These are phyloP conservation scores for Cataglyphis livida DNA, from an alignment of 2,888 invertebrate species.

Conservation along the genomic window DNA sequence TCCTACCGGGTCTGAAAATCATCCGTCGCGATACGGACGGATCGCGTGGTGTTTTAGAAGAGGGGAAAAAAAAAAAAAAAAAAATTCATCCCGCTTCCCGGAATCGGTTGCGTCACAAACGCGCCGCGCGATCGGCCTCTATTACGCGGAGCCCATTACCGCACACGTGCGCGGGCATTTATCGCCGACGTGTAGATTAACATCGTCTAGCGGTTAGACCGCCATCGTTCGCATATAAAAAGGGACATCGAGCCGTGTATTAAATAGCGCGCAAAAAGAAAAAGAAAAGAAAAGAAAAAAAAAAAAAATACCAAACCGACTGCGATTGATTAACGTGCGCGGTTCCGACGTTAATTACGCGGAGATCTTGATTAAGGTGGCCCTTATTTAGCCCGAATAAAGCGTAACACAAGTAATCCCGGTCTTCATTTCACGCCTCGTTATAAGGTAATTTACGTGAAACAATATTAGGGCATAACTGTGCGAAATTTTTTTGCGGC, in stretches of 20 bases:
- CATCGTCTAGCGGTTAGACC: constrained; percentile 22
- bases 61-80: too few species aligned
- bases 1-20: background rate
- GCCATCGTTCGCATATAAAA: constrained; percentile 5
- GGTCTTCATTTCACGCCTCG: constrained; percentile 29
- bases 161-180: constrained; percentile 56
- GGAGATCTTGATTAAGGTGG: constrained; percentile 14
- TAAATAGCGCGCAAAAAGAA: constrained; percentile 16
- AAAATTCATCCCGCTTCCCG: constrained; percentile 50
- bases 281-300: too few species aligned
- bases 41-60: background rate
- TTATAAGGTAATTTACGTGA: constrained; percentile 10
- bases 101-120: constrained; percentile 62
- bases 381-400: constrained; percentile 22
- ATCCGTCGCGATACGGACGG: background rate
- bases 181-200: constrained; percentile 25
- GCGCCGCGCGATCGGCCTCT: constrained; percentile 37
- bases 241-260: constrained; percentile 25
- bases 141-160: constrained; percentile 43
- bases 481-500: background rate
- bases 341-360: constrained; percentile 32
- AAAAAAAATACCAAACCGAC: background rate
- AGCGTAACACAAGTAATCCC: background rate
- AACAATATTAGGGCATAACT: background rate
- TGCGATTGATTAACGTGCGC: background rate